These are phyloP conservation scores for Sebastes schlegelii DNA, from an alignment of 2,113 vertebrate genomes.

Conservation along the genomic window DNA sequence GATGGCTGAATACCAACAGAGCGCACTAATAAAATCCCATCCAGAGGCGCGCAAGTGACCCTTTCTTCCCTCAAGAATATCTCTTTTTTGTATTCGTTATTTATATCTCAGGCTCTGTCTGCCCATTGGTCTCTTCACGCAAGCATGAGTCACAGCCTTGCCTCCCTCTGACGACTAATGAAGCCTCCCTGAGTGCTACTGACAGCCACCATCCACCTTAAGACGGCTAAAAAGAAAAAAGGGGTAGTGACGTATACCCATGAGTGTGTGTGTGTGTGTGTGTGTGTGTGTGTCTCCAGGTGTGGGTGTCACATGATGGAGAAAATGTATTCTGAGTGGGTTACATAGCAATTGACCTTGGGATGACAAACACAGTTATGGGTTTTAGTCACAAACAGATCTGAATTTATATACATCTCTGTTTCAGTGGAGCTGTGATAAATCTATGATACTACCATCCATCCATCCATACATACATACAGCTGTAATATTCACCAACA, in stretches of 20 bases:
- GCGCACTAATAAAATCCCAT: constrained; percentile 79
- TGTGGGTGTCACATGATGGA: constrained; percentile 56
- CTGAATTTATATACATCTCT: neutral
- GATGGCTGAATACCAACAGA: constrained; percentile 82
- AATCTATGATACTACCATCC: neutral
- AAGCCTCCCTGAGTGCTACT: constrained; percentile 72
- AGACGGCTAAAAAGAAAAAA: constrained; percentile 27
- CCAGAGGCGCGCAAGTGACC: constrained; percentile 81
- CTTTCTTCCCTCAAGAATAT: constrained; percentile 76
- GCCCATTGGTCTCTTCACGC: constrained; percentile 83
- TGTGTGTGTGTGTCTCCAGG: constrained; percentile 53
- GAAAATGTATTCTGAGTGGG: constrained; percentile 22
- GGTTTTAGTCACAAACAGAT: neutral
- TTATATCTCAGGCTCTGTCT: constrained; percentile 78
- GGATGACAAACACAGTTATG: constrained; percentile 24
- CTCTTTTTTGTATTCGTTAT: constrained; percentile 73
- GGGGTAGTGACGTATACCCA: constrained; percentile 55
- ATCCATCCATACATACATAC: neutral
- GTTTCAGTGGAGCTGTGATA: neutral
- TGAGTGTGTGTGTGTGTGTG: neutral
- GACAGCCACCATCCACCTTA: constrained; percentile 72
- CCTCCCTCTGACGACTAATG: constrained; percentile 83
- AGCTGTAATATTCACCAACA: constrained; percentile 46
- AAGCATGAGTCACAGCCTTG: constrained; percentile 85
- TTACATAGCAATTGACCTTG: constrained; percentile 65